Percentiles rank a stretch among this genome's conserved stretches.
phyloP scores from a whole-genome alignment of 2,797 vertebrate species.

The Podarcis lilfordi region DNA sequence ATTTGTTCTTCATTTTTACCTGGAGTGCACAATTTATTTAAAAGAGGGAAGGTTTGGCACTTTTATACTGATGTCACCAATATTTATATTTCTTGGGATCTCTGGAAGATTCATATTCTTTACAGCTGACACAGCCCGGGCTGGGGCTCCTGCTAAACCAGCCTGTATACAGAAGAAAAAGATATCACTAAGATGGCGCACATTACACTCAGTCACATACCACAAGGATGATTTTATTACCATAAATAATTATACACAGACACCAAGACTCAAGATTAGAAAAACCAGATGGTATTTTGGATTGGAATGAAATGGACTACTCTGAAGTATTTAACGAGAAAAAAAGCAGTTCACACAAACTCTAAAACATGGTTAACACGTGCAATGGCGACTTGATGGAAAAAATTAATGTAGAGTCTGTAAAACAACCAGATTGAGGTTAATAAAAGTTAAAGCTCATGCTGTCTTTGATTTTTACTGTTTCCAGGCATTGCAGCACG shows the following conservation, averaged over 20 bases:
- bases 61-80: constrained; percentile 99
- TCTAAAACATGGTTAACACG: constrained; percentile 71
- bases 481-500: constrained; percentile 45
- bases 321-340: constrained; percentile 76
- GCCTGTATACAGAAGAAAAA: constrained; percentile 86
- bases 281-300: constrained; percentile 72
- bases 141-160: constrained; percentile 98
- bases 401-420: constrained; percentile 32
- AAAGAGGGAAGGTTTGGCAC: constrained; percentile 99
- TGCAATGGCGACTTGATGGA: constrained; percentile 73
- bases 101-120: constrained; percentile 99
- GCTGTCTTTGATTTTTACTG: constrained; percentile 51
- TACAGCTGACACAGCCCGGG: constrained; percentile 97
- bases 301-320: constrained; percentile 80
- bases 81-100: constrained; percentile 99
- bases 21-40: constrained; percentile 89
- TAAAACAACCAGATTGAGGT: not conserved
- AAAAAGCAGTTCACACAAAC: constrained; percentile 73
- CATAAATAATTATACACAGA: constrained; percentile 55
- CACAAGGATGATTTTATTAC: constrained; percentile 64
- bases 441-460: constrained; percentile 41
- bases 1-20: constrained; percentile 79
- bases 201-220: constrained; percentile 45
- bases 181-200: constrained; percentile 71
- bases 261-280: constrained; percentile 70